phyloP scores from a whole-genome alignment of 2,797 vertebrate species.

The Poeciliopsis paucimaculata region DNA sequence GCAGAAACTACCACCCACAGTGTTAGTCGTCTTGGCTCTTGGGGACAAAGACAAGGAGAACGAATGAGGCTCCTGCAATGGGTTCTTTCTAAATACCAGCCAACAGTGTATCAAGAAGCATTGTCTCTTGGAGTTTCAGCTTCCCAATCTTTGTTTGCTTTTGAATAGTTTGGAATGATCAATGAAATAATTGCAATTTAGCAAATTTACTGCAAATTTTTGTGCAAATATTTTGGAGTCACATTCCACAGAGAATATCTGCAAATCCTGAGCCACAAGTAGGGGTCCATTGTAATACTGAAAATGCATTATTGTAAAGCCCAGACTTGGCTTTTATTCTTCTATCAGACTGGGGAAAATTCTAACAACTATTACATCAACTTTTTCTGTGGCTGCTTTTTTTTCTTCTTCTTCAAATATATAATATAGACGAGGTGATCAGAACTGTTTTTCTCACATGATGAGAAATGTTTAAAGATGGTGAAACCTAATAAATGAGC shows the following conservation, averaged over 20 bases:
- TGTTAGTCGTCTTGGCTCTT: background rate
- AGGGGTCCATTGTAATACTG: background rate
- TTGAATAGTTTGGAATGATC: background rate
- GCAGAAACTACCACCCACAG: background rate
- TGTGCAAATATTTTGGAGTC: background rate
- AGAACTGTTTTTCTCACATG: background rate
- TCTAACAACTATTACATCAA: background rate
- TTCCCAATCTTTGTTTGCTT: background rate
- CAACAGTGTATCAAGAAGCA: background rate
- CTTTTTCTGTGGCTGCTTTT: background rate
- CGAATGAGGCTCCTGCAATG: background rate
- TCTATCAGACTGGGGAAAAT: background rate
- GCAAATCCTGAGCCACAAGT: background rate
- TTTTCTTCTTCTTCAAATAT: background rate
- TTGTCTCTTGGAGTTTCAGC: background rate
- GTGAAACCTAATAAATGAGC: slow-evolving; percentile 9
- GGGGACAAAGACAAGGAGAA: too few relatives aligned
- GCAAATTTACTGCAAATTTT: background rate
- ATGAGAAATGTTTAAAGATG: background rate
- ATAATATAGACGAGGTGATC: background rate
- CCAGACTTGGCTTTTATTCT: background rate
- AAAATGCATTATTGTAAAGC: background rate
- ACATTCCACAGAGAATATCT: background rate
- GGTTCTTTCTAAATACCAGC: background rate
- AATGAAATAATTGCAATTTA: background rate